Conservation (phyloP, 2,113 vertebrate species). For the Peromyscus leucopus region DNA sequence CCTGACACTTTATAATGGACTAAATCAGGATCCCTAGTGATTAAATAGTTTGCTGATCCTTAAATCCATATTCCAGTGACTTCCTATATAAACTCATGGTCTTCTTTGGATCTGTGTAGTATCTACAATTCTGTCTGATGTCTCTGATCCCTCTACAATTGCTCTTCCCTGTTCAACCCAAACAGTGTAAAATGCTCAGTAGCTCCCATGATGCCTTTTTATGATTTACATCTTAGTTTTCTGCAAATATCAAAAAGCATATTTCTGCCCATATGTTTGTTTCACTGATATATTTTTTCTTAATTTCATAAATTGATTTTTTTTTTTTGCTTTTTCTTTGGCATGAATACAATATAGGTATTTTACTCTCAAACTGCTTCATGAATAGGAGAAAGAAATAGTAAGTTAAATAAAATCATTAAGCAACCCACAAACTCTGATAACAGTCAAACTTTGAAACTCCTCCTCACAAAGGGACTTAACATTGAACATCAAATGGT, state of each 20-base stretch:
- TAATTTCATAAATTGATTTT: slow-evolving; percentile 51
- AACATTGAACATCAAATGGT: neutral
- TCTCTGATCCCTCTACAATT: neutral
- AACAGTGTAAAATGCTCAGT: slow-evolving; percentile 3
- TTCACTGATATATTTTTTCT: slow-evolving; percentile 15
- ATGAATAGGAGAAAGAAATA: neutral
- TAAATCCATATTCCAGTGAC: neutral
- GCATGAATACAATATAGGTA: neutral
- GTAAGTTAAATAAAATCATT: slow-evolving; percentile 6
- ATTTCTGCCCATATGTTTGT: neutral
- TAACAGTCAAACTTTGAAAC: slow-evolving; percentile 32
- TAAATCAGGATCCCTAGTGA: neutral
- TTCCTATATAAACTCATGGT: neutral
- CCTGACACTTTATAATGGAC: neutral
- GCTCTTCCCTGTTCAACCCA: neutral
- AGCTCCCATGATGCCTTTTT: neutral
- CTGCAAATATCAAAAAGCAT: neutral
- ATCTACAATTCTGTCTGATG: neutral
- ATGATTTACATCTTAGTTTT: slow-evolving; percentile 40
- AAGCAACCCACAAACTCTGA: slow-evolving; percentile 14
- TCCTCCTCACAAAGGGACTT: neutral
- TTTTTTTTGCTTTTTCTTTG: slow-evolving; percentile 56
- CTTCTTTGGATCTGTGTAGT: neutral
- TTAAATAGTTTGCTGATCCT: neutral
- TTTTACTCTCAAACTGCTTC: neutral